Percentiles rank a stretch among this genome's conserved stretches.
phyloP scores from a whole-genome alignment of 2,797 vertebrate genomes.

The Pangasius larnaudii region DNA sequence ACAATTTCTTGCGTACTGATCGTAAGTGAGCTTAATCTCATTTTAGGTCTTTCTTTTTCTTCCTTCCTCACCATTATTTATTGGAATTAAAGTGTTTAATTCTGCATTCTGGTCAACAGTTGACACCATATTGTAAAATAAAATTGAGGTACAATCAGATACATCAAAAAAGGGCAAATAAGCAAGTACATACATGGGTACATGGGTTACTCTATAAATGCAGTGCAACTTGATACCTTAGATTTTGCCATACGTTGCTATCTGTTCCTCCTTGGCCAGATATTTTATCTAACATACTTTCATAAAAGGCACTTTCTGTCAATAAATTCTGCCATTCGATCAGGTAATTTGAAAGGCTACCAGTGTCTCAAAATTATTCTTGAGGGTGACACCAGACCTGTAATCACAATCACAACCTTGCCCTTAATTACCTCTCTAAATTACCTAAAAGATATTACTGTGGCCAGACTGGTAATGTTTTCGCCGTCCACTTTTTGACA shows the following conservation, averaged over 20 bases:
- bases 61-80: neutral
- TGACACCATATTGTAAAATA: neutral
- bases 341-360: neutral
- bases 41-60: neutral
- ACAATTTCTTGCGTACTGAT: conserved; percentile 89
- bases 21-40: conserved; percentile 74
- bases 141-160: neutral
- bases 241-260: neutral
- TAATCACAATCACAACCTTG: neutral
- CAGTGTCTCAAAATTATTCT: neutral
- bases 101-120: neutral
- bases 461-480: neutral
- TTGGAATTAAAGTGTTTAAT: neutral
- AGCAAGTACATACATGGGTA: neutral
- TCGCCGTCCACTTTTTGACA: neutral
- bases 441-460: neutral
- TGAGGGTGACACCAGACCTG: neutral
- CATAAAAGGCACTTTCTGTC: neutral
- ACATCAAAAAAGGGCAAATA: neutral
- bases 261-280: neutral
- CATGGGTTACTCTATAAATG: neutral
- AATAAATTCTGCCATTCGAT: neutral
- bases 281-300: neutral
- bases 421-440: neutral
- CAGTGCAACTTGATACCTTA: neutral